Conservation (phyloP, 2,113 vertebrate species). For the Hydrolagus affinis region DNA sequence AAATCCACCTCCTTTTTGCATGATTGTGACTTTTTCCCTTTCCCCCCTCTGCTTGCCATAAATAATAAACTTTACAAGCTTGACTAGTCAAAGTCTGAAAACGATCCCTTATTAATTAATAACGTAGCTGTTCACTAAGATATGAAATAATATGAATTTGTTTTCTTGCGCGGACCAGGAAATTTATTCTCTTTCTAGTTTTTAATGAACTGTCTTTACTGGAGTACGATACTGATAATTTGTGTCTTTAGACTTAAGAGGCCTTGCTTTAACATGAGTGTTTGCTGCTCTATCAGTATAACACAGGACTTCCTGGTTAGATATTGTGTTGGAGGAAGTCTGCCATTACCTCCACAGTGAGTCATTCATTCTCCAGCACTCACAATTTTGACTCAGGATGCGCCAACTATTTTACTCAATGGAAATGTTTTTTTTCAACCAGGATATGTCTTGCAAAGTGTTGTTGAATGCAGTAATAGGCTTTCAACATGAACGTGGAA, state of each 20-base stretch:
- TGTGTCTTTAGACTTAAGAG: neutral
- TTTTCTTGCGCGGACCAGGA: no score
- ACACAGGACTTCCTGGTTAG: slow-evolving; percentile 59
- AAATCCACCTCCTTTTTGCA: no score
- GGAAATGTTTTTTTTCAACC: neutral
- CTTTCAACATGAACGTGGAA: neutral
- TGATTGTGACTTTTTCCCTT: no score
- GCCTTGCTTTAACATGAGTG: slow-evolving; percentile 34
- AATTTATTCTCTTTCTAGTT: neutral
- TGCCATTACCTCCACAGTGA: slow-evolving; percentile 47
- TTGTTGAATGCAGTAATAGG: neutral
- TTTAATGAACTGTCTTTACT: neutral
- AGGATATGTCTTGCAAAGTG: neutral
- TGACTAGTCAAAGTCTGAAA: no score
- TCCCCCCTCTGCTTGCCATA: no score
- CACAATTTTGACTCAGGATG: neutral
- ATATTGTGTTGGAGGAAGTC: slow-evolving; percentile 59
- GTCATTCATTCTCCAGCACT: slow-evolving; percentile 30
- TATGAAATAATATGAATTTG: no score
- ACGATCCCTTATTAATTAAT: no score
- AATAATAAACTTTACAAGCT: no score
- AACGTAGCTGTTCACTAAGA: no score
- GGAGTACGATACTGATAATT: neutral
- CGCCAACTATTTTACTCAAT: neutral
- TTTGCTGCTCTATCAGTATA: slow-evolving; percentile 54